Conservation (phyloP, 2,113 vertebrate genomes). For the Pelecanus crispus region DNA sequence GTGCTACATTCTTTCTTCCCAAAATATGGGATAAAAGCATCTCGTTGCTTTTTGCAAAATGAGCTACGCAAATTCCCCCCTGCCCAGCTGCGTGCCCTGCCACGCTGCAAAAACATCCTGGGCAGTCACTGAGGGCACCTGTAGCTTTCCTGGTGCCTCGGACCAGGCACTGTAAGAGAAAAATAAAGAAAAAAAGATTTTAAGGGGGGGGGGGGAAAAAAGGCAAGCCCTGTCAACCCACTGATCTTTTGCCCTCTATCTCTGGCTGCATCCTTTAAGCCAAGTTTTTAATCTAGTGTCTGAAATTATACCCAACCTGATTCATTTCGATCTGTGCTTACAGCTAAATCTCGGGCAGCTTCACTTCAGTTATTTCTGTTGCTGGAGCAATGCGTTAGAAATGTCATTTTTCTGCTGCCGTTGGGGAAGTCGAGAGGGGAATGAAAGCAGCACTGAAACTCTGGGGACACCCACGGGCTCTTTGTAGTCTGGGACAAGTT, state of each 20-base stretch:
- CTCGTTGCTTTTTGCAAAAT: background rate
- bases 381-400: background rate
- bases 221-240: background rate
- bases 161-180: background rate
- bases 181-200: background rate
- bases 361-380: background rate
- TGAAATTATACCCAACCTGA: background rate
- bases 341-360: background rate
- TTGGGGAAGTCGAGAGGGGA: background rate
- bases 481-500: background rate
- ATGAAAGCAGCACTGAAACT: background rate
- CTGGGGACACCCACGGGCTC: background rate
- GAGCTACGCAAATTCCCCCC: background rate
- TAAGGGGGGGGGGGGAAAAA: too few species aligned
- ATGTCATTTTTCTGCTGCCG: background rate
- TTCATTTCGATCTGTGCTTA: background rate
- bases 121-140: background rate
- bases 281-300: background rate
- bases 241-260: background rate
- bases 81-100: too few species aligned
- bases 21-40: background rate
- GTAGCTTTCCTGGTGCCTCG: background rate
- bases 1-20: background rate
- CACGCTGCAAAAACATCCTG: accelerated
- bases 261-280: background rate